These are phyloP conservation scores for Silurus asotus DNA, from an alignment of 2,113 vertebrate genomes.

Conservation along the genomic window DNA sequence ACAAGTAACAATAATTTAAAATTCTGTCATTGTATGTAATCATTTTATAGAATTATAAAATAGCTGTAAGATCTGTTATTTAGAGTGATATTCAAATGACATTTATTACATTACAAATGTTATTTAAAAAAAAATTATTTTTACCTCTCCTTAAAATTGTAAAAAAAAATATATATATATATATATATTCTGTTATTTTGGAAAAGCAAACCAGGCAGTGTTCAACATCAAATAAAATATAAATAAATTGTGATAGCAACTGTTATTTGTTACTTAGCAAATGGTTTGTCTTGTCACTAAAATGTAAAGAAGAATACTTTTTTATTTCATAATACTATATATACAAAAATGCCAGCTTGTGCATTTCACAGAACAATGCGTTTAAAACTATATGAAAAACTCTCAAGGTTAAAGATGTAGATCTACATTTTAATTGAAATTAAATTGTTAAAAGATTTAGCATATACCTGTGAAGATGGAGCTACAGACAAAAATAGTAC, in stretches of 20 bases:
- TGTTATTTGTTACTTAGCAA: neutral
- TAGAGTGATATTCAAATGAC: neutral
- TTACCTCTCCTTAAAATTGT: too few relatives aligned
- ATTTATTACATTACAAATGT: neutral
- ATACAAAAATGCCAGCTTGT: neutral
- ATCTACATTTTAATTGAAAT: neutral
- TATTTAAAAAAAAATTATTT: neutral
- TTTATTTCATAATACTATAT: neutral
- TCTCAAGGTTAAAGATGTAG: neutral
- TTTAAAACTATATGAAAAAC: neutral
- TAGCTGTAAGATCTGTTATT: neutral
- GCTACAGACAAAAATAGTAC: neutral
- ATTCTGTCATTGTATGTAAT: neutral
- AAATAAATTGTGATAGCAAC: neutral
- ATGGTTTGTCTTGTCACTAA: neutral
- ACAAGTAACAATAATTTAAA: neutral
- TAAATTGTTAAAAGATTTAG: neutral
- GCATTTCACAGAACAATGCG: neutral
- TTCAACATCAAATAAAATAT: neutral
- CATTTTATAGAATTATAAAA: neutral
- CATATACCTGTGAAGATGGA: constrained; percentile 10
- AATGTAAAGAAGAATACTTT: neutral
- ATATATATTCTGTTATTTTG: neutral
- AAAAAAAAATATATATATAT: too few relatives aligned
- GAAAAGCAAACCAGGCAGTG: neutral